Evolutionary conservation across 2,113 vertebrate genomes (phyloP).

Genomic region (Amphilophus citrinellus): DNA sequence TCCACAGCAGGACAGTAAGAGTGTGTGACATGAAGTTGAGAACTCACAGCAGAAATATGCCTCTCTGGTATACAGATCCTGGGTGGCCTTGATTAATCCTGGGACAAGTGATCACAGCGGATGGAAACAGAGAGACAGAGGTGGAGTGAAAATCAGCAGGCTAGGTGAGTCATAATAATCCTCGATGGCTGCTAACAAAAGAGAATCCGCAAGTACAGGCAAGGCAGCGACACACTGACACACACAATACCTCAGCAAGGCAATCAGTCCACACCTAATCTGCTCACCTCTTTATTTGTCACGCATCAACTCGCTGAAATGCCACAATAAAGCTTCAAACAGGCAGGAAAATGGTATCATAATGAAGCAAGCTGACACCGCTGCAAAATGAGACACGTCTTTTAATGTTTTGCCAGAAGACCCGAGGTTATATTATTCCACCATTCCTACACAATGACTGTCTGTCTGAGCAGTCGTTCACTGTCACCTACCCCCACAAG

Average conservation of each 20-base stretch:
- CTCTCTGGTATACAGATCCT: slow-evolving; percentile 23
- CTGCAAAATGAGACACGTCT: slow-evolving; percentile 51
- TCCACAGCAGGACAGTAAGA: slow-evolving; percentile 10
- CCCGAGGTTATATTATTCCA: slow-evolving; percentile 66
- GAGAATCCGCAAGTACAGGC: slow-evolving; percentile 60
- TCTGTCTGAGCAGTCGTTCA: slow-evolving; percentile 66
- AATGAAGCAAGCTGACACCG: slow-evolving; percentile 53
- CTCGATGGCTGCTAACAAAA: slow-evolving; percentile 42
- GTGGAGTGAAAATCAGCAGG: slow-evolving; percentile 29
- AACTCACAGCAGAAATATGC: slow-evolving; percentile 41
- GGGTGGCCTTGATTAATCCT: slow-evolving; percentile 53
- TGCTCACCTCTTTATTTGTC: slow-evolving; percentile 55
- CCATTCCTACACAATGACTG: slow-evolving; percentile 72
- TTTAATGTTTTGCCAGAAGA: slow-evolving; percentile 73
- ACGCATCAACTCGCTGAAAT: slow-evolving; percentile 45
- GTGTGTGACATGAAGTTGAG: not conserved
- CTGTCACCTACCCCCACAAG: slow-evolving; percentile 73
- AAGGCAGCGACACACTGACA: slow-evolving; percentile 53
- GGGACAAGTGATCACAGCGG: slow-evolving; percentile 25
- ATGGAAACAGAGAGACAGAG: slow-evolving; percentile 22
- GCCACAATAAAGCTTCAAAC: slow-evolving; percentile 67
- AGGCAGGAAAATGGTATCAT: slow-evolving; percentile 42
- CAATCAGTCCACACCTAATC: slow-evolving; percentile 61
- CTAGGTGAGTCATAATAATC: slow-evolving; percentile 61
- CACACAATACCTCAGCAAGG: slow-evolving; percentile 48